Percentiles rank a stretch among this genome's conserved stretches.
These are phyloP conservation scores for Margarornis squamiger DNA, from an alignment of 2,797 vertebrate species.

Conservation along the genomic window DNA sequence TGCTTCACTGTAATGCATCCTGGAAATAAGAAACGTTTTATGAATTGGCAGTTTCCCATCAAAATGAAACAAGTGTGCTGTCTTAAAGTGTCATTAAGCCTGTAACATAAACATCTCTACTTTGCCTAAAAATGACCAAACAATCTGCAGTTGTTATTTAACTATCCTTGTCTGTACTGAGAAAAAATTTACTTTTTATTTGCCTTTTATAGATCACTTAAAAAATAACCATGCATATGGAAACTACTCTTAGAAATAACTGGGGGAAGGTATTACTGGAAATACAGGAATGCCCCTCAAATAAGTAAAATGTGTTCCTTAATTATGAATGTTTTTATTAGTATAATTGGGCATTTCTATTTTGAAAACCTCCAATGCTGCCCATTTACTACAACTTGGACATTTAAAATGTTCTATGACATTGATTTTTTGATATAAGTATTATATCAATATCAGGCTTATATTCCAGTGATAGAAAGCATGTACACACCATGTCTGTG, in stretches of 20 bases:
- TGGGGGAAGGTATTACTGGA: neutral
- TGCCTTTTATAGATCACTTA: neutral
- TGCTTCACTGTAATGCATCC: neutral
- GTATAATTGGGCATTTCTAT: neutral
- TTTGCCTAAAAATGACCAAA: neutral
- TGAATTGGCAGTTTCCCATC: neutral
- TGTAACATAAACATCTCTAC: neutral
- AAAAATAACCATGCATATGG: neutral
- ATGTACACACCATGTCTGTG: neutral
- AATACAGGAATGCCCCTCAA: neutral
- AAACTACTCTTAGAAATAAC: neutral
- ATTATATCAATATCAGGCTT: too few species aligned
- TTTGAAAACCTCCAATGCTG: neutral
- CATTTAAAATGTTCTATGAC: neutral
- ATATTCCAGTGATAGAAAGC: neutral
- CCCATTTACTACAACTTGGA: neutral
- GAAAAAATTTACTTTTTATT: neutral
- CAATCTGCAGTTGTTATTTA: neutral
- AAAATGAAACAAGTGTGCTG: neutral
- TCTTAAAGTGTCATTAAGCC: neutral
- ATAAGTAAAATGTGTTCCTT: neutral
- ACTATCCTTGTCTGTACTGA: neutral
- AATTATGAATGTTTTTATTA: neutral
- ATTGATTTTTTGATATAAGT: neutral
- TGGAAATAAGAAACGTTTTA: neutral